Base-by-base conservation (phyloP, 2,888 invertebrate species). In the Rhagium mordax region DNA sequence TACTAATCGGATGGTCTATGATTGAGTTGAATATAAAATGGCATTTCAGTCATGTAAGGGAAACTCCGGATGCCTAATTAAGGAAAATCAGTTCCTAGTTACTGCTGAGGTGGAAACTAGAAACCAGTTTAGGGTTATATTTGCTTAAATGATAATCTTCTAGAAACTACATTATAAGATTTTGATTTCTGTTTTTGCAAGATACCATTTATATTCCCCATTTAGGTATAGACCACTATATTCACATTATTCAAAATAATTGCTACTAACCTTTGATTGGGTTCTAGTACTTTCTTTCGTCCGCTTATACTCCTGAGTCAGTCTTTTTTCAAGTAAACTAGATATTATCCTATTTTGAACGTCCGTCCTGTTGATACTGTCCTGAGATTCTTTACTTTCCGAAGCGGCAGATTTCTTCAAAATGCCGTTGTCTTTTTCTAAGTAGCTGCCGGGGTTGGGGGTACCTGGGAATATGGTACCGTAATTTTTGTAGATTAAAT, bases 401-500 rank as follows among this genome's bases (percentile, higher is more conserved):
- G 67, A 48, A 7, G 65, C 67, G 87, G 87, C 65, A 3, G 67
- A 21, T 47, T 74, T 75, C 62, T 77, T 78, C 29, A 73, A 68
- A 64, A 71, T 70, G 59, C 71, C 61, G 21, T 65, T 75, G 48
- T 88, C 87, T 49, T 90, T 89, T 48, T 90, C 90, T 3, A 86
- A 79, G 66, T 89, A 89, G 55, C 90, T 90, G 33, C 89, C 89
- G 0, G 89, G 87, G 15, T 90, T 89, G 0, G 94, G 94, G 7
- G 93, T 94, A 0, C 94, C 94, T 0, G 95, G 95, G 62, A 95
- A 91, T 13, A 96, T 94, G 0, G 95, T 96, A 2, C 96, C 96
- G 85, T 96, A 96, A 86, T 96, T 96, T 85, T 96, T 96, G 84
- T 96, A 96, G 79, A 96, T 96, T 53, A 96, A 88, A 84, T 96